Evolutionary conservation across 1,140 invertebrate species (phyloP).

Genomic region (Popillia japonica): DNA sequence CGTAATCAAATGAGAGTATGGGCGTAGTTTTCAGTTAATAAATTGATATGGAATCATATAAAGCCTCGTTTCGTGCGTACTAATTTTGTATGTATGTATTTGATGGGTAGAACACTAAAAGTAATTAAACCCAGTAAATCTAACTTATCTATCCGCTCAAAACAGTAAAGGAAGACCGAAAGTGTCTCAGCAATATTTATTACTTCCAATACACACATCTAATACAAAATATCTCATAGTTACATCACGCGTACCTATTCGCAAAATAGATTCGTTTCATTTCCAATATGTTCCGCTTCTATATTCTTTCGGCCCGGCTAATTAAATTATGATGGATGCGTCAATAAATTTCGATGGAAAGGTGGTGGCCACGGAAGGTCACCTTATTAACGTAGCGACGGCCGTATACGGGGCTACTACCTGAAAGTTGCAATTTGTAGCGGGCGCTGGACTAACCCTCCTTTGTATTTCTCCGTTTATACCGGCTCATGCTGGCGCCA

Average conservation of each 20-base stretch:
- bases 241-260: background rate
- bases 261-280: constrained; percentile 31
- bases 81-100: too few species aligned
- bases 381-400: constrained; percentile 5
- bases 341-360: constrained; percentile 22
- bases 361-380: constrained; percentile 21
- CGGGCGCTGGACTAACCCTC: background rate
- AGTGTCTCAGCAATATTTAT: constrained; percentile 20
- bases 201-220: background rate
- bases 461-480: constrained; percentile 18
- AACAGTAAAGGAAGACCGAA: background rate
- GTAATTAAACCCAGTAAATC: too few species aligned
- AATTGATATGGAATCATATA: background rate
- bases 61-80: too few species aligned
- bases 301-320: background rate
- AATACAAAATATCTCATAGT: background rate
- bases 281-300: constrained; percentile 21
- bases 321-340: constrained; percentile 30
- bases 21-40: too few species aligned
- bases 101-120: too few species aligned
- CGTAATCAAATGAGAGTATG: too few species aligned
- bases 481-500: background rate
- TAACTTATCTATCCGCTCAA: background rate
- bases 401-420: background rate
- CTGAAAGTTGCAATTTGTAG: constrained; percentile 35